Conservation (phyloP, 92 coral and sea anemone species). For the Heteractis magnifica region DNA sequence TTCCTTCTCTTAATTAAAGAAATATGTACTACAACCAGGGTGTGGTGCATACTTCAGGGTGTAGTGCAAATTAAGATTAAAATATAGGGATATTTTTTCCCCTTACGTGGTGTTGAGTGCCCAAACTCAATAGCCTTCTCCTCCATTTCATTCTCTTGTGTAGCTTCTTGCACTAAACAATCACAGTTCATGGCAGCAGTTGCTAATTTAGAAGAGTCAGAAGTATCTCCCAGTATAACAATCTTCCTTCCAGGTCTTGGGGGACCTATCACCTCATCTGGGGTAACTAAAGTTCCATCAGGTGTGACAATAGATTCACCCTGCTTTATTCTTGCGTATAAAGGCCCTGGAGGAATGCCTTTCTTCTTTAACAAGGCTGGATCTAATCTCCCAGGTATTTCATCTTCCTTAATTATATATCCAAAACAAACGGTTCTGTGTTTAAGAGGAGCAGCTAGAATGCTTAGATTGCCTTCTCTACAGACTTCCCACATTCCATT, state of each 20-base stretch:
- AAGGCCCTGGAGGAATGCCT: conserved; percentile 94
- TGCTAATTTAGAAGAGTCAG: conserved; percentile 66
- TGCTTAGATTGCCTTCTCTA: conserved; percentile 62
- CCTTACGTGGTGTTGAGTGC: conserved; percentile 94
- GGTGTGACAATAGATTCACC: conserved; percentile 69
- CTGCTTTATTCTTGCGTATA: conserved; percentile 81
- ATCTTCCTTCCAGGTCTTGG: conserved; percentile 80
- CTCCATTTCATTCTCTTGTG: conserved; percentile 79
- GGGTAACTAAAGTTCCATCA: conserved; percentile 69
- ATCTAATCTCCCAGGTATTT: conserved; percentile 81
- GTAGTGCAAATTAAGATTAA: too few species aligned
- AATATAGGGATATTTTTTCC: not conserved
- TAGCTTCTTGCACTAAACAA: conserved; percentile 91
- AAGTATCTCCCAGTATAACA: conserved; percentile 92
- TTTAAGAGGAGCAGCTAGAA: conserved; percentile 81
- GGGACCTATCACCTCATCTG: conserved; percentile 77
- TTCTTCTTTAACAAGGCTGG: conserved; percentile 68
- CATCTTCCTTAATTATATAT: conserved; percentile 73
- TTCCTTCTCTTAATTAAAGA: too few species aligned
- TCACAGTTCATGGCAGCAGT: conserved; percentile 65
- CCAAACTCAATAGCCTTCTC: conserved; percentile 85
- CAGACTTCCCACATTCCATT: conserved; percentile 73
- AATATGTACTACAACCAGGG: too few species aligned
- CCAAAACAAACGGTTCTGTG: conserved; percentile 88
- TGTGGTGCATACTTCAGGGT: too few species aligned